Evolutionary conservation across 2,113 vertebrate genomes (phyloP).

Genomic region (Bujurquina vittata): DNA sequence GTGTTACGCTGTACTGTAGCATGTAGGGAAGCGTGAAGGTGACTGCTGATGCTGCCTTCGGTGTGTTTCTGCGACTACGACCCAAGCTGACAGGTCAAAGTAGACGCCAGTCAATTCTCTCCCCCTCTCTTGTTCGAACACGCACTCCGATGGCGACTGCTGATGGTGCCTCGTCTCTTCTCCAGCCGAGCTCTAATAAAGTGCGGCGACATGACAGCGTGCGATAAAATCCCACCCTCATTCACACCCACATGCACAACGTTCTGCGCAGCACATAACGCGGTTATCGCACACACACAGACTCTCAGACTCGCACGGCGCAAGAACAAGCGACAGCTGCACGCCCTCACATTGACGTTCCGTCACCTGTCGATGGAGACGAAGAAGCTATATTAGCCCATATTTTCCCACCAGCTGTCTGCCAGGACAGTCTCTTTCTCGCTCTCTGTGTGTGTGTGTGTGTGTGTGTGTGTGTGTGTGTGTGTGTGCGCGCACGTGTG

Average conservation of each 20-base stretch:
- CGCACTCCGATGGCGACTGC: constrained; percentile 12
- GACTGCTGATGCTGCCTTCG: constrained; percentile 53
- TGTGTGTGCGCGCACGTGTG: not conserved
- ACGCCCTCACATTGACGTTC: constrained; percentile 57
- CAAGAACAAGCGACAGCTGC: constrained; percentile 56
- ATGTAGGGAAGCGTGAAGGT: constrained; percentile 42
- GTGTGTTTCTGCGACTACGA: constrained; percentile 13
- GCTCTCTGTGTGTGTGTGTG: not conserved
- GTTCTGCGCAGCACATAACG: constrained; percentile 16
- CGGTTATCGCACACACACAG: constrained; percentile 13
- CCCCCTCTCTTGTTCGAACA: not conserved
- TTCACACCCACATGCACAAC: constrained; percentile 46
- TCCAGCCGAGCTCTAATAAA: constrained; percentile 53
- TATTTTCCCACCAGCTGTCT: constrained; percentile 67
- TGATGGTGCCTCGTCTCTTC: constrained; percentile 35
- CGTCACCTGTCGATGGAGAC: constrained; percentile 69
- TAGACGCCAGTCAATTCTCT: constrained; percentile 11
- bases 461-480: not conserved
- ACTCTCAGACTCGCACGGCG: not conserved
- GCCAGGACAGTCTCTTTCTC: constrained; percentile 14
- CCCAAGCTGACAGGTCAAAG: constrained; percentile 37
- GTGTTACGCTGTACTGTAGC: constrained; percentile 7
- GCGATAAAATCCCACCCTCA: constrained; percentile 58
- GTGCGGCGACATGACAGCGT: constrained; percentile 44
- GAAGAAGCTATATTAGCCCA: constrained; percentile 52